Evolutionary conservation across 2,113 vertebrate species (phyloP).

Genomic region (Candoia aspera): DNA sequence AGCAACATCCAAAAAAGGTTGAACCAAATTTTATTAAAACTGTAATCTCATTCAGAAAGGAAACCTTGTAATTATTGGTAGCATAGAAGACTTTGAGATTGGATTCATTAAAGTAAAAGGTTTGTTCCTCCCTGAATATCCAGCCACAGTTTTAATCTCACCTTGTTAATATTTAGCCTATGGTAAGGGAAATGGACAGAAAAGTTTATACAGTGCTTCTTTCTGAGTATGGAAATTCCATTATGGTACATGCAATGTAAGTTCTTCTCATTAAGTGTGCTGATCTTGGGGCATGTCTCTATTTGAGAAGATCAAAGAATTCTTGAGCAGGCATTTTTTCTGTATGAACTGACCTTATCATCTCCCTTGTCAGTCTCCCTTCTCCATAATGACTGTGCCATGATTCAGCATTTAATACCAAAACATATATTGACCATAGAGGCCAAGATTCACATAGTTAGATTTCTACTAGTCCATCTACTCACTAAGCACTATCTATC

Average conservation of each 20-base stretch:
- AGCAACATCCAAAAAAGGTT: conserved; percentile 13
- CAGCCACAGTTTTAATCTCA: neutral
- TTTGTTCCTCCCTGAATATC: neutral
- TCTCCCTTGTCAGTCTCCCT: neutral
- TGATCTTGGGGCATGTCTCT: neutral
- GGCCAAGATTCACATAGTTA: neutral
- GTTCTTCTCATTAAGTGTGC: neutral
- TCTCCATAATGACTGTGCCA: neutral
- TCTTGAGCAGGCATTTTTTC: neutral
- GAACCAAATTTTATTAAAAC: conserved; percentile 15
- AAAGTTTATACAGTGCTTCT: neutral
- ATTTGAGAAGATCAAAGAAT: neutral
- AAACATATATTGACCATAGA: neutral
- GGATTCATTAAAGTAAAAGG: conserved; percentile 1
- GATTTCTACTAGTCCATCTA: neutral
- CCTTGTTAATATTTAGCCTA: neutral
- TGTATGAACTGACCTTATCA: neutral
- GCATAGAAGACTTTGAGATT: neutral
- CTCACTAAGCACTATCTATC: neutral
- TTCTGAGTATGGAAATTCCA: neutral
- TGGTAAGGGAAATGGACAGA: neutral
- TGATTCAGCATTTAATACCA: neutral
- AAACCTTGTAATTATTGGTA: conserved; percentile 9
- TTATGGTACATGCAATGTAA: neutral
- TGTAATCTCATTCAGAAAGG: conserved; percentile 16